Evolutionary conservation across 2,888 invertebrate species (phyloP).

Genomic region (Andrena haemorrhoa): DNA sequence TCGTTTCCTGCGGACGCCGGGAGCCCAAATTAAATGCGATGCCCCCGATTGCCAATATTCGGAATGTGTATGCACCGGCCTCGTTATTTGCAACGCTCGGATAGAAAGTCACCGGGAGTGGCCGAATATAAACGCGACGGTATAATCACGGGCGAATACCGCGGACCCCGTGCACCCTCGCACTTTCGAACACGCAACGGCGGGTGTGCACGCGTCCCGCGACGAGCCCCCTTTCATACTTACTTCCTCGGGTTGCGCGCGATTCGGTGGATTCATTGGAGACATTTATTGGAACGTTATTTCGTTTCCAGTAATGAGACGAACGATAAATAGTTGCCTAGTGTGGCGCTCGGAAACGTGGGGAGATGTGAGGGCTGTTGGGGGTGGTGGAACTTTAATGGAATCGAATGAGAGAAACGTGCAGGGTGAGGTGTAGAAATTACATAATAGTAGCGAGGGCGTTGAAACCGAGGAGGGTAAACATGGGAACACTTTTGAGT

Average conservation of each 20-base stretch:
- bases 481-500: too few species aligned
- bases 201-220: not conserved
- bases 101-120: conserved; percentile 55
- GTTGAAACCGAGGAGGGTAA: too few species aligned
- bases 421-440: too few species aligned
- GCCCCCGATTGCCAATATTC: conserved; percentile 75
- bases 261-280: not conserved
- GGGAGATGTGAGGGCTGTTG: not conserved
- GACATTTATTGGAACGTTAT: conserved; percentile 27
- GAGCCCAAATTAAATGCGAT: conserved; percentile 81
- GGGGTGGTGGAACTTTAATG: not conserved
- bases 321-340: not conserved
- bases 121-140: conserved; percentile 54
- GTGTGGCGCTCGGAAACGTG: not conserved
- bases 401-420: not conserved
- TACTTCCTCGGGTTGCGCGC: conserved; percentile 7
- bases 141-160: conserved; percentile 46
- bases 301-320: conserved; percentile 10
- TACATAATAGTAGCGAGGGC: too few species aligned
- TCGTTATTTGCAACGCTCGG: conserved; percentile 51
- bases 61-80: conserved; percentile 64
- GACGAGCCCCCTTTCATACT: conserved; percentile 18
- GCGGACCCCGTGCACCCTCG: conserved; percentile 11
- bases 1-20: conserved; percentile 76
- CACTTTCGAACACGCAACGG: conserved; percentile 3